Base-by-base conservation (phyloP, 2,797 vertebrate species). In the Pterois miles region DNA sequence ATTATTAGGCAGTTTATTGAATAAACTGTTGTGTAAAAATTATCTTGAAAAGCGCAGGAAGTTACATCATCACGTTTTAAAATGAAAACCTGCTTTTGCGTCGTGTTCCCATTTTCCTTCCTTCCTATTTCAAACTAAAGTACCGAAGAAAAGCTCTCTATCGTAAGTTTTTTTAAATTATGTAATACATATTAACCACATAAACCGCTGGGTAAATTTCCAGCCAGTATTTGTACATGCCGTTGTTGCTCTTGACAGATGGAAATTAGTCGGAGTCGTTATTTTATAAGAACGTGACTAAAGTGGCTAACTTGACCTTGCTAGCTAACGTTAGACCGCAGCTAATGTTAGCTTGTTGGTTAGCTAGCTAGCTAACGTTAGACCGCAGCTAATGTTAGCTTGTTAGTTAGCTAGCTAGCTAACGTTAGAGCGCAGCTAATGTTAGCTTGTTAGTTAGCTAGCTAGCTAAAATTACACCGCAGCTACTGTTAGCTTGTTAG, bases 161-260 rank as follows among this genome's bases (percentile, higher is more conserved):
- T 0, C 3, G 81, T 84, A 74, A 79, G 81, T 75, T 11, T 65
- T 52, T 77, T 22, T 2, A 13, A 2, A 29, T 4, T 0, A 23
- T 2, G n/a, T 4, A 9, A 8, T 18, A 22, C 1, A 5, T 12
- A 3, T 20, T 10, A 36, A n/a, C 14, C 0, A 0, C 1, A 13
- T 20, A 0, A 20, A 22, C 2, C 4, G 33, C 0, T 12, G 5
- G 5, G 8, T 46, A 13, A 20, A 23, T 5, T 1, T 0, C 2
- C 2, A 25, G 4, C 0, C 22, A 20, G 5, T 13, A 10, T 9
- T n/a, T 34, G 1, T 20, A n/a, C 0, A 20, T 4, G 12, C 1
- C 0, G 1, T 2, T 22, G 5, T 66, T 60, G 1, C 36, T 6
- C 5, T 65, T 20, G 11, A 46, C 16, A 9, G 38, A 18, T 8